phyloP scores from a whole-genome alignment of 2,797 vertebrate genomes.

The Okamejei kenojei region DNA sequence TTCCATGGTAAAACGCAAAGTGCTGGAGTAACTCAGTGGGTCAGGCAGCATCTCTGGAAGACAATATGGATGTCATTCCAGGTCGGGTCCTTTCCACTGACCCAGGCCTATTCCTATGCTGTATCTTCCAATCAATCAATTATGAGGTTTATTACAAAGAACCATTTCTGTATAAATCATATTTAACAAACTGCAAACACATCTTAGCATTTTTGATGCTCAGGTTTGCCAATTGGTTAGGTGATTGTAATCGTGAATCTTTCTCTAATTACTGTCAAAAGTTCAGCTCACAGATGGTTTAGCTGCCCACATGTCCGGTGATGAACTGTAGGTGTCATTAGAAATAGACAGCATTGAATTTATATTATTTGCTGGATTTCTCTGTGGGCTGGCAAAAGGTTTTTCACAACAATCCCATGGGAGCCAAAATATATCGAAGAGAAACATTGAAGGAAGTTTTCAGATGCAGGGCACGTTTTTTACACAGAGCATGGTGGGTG shows the following conservation, averaged over 20 bases:
- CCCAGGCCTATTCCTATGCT: too few relatives aligned
- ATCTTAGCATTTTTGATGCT: not conserved
- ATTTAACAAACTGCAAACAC: not conserved
- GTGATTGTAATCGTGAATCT: not conserved
- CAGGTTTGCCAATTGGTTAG: not conserved
- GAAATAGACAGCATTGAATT: not conserved
- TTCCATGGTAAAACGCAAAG: too few relatives aligned
- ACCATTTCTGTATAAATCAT: not conserved
- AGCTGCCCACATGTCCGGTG: not conserved
- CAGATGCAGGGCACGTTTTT: not conserved
- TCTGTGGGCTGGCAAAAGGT: not conserved
- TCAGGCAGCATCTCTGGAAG: too few relatives aligned
- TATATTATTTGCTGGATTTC: not conserved
- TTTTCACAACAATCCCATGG: not conserved
- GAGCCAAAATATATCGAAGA: not conserved
- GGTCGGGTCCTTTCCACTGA: too few relatives aligned
- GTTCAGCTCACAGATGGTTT: constrained; percentile 1
- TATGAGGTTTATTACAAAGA: not conserved
- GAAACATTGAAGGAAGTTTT: not conserved
- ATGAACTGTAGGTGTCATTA: not conserved
- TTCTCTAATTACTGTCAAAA: not conserved
- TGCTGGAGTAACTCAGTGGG: too few relatives aligned
- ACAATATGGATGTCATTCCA: too few relatives aligned
- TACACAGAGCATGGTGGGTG: too few relatives aligned
- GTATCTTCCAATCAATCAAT: too few relatives aligned